Evolutionary conservation across 2,888 invertebrate species (phyloP), one percentile per base, ranked within the genome.

Genomic region (Tachina fera): DNA sequence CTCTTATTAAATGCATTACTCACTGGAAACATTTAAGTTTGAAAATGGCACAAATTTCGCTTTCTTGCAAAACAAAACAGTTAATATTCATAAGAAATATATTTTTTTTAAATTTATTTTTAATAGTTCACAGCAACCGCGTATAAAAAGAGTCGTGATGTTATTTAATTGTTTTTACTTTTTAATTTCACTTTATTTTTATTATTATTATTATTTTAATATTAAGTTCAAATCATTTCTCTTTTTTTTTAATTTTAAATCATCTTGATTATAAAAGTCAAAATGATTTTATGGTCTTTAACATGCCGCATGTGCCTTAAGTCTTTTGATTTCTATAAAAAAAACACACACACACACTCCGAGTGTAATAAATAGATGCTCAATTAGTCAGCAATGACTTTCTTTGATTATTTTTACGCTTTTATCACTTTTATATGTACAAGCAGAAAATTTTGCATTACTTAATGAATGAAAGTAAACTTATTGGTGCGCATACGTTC

Each of bases 131-230:
- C 51, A 61, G 22, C 9, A 41, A 1, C 9, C 13, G 10, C 65
- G 49, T 45, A 51, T 45, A 31, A 43, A 9, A 16, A 43, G 45
- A 74, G 61, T 70, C 74, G 83, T 83, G 78, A 83, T 74, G 63
- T 61, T 74, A 74, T 78, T 83, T 70, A 83, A 74, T 83, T 78
- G 68, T 68, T 79, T 78, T 56, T 74, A 71, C 22, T 19, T 77
- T 68, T 68, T 58, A 68, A 61, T 43, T 83, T 74, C 22, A 83
- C 68, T 72, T 83, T 74, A 56, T 56, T 70, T 83, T 83, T 31
- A 31, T 31, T 31, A 31, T 31, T 31, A 31, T 31, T 31, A 16
- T 39, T 22, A 31, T 61, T 43, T 61, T 53, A 56, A 41, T 49
- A 39, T 65, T 71, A n/a, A 31, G 53, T 60, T 68, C 61, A 72